Conservation (phyloP, 2,797 vertebrate species). For the Catamblyrhynchus diadema region DNA sequence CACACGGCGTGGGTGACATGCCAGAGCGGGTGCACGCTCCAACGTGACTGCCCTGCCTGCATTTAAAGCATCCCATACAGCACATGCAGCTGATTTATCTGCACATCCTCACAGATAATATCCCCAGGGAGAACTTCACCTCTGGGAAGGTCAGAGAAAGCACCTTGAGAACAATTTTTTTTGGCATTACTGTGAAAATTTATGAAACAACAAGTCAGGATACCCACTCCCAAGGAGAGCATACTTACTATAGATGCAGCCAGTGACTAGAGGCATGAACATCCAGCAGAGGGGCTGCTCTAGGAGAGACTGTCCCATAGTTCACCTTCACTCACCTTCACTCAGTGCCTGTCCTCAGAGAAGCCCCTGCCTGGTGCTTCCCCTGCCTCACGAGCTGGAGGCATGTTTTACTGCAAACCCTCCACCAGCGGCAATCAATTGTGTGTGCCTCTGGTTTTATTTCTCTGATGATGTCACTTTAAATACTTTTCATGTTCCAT, state of each 20-base stretch:
- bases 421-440: conserved; percentile 68
- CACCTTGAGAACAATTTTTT: background rate
- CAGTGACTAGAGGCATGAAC: conserved; percentile 4
- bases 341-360: conserved; percentile 17
- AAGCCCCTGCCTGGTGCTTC: conserved; percentile 47
- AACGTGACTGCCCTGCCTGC: background rate
- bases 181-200: background rate
- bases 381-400: conserved; percentile 45
- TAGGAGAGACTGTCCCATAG: conserved; percentile 8
- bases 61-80: background rate
- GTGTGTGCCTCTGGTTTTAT: conserved; percentile 71
- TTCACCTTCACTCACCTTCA: conserved; percentile 74
- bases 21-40: background rate
- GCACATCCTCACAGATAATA: background rate
- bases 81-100: background rate
- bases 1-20: background rate
- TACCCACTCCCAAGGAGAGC: background rate
- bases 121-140: background rate
- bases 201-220: background rate
- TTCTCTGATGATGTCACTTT: conserved; percentile 80
- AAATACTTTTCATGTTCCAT: conserved; percentile 81
- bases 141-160: background rate
- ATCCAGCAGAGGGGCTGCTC: conserved; percentile 30
- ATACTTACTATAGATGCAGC: conserved; percentile 18
- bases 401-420: conserved; percentile 69